Base-by-base conservation (phyloP, 2,797 vertebrate species). In the Pristis pectinata region DNA sequence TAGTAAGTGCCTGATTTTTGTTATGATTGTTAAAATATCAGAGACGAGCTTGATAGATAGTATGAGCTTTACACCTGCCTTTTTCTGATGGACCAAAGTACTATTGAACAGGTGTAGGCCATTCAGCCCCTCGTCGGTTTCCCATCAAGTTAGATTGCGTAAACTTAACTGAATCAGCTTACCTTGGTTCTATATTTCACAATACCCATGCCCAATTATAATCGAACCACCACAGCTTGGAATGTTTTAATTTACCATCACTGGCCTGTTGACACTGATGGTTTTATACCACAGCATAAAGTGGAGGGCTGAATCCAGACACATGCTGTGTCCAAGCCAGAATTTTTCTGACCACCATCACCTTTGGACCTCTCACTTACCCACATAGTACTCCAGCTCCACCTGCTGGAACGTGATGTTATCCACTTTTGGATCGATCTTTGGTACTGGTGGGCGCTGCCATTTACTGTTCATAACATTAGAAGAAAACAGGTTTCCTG, bases 341-440 rank as follows among this genome's bases (percentile, higher is more conserved):
- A 79, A 19, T 3, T 4, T 30, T 67, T 10, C n/a, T 10, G 24
- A 17, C 59, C 13, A 4, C 13, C 13, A n/a, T 56, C 82, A 85
- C 49, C 24, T 13, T n/a, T n/a, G 3, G 19, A 91, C n/a, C 34
- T 1, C 37, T 56, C 17, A 95, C 97, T 96, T 95, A 99, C 98
- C 98, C 93, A 99, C 96, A 34, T 99, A 99, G 95, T 99, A 97
- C 96, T 99, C 98, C 0, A 99, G 97, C 95, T 99, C 98, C 44
- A 99, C 96, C 96, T 99, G 98, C 95, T 99, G 98, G 96, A 99
- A 99, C 95, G 98, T 97, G 74, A 99, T 96, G 0, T 95, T 95
- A 22, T 98, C 97, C 0, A 94, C 96, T 67, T 96, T 95, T 0
- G 97, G 95, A 27, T 98, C 95, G 72, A 98, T 96, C 8, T 95